Percentiles rank a stretch among this genome's conserved stretches.
phyloP scores from a whole-genome alignment of 2,797 vertebrate genomes.

The Cottoperca gobio region DNA sequence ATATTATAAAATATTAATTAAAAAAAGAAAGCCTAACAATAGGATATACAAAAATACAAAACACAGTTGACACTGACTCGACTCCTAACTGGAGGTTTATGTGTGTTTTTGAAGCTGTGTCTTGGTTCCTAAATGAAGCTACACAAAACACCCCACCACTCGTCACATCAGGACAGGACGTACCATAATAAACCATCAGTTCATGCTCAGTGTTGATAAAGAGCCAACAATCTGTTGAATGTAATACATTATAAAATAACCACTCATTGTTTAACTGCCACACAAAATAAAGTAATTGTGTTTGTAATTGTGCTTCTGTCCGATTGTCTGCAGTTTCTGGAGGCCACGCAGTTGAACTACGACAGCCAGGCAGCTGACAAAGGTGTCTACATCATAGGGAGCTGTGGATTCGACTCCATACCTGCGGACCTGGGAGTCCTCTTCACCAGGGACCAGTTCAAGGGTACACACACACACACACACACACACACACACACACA shows the following conservation, averaged over 20 bases:
- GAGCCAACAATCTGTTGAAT: background rate
- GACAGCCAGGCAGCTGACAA: conserved; percentile 89
- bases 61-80: too few species aligned
- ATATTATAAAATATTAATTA: too few species aligned
- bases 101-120: background rate
- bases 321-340: conserved; percentile 89
- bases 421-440: conserved; percentile 96
- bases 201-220: background rate
- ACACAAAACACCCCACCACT: background rate
- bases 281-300: background rate
- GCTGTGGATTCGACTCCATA: conserved; percentile 97
- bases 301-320: conserved; percentile 20
- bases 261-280: too few species aligned
- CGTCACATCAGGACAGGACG: background rate
- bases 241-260: background rate
- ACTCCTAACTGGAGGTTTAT: too few species aligned
- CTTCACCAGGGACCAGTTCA: conserved; percentile 92
- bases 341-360: conserved; percentile 93
- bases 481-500: too few species aligned
- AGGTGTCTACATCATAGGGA: conserved; percentile 92
- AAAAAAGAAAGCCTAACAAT: too few species aligned
- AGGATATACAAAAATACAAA: too few species aligned
- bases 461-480: too few species aligned
- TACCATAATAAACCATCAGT: background rate
- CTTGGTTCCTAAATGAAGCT: background rate